These are phyloP conservation scores for Emydoidea blandingii DNA, from an alignment of 2,797 vertebrate species.

Conservation along the genomic window DNA sequence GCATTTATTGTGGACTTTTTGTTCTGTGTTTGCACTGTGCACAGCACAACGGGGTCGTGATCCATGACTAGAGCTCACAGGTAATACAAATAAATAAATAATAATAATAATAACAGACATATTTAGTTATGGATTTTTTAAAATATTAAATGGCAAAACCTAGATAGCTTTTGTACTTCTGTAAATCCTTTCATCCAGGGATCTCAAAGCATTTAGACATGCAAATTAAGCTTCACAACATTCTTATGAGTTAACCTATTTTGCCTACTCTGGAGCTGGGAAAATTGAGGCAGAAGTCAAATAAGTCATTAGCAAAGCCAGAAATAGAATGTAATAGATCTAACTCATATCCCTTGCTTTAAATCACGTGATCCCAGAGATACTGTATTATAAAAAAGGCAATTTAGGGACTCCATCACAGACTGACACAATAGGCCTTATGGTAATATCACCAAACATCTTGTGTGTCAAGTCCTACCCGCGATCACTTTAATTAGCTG, in stretches of 20 bases:
- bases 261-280: neutral
- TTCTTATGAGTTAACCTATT: neutral
- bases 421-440: neutral
- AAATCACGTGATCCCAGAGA: neutral
- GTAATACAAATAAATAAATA: neutral
- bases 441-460: neutral
- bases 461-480: neutral
- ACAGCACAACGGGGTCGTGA: neutral
- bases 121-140: neutral
- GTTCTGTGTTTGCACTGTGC: neutral
- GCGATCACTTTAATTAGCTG: constrained; percentile 47
- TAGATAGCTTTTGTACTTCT: neutral
- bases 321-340: neutral
- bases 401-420: constrained; percentile 8
- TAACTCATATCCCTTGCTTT: neutral
- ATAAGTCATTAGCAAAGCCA: neutral
- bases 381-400: neutral
- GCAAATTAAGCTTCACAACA: neutral
- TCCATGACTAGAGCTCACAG: neutral
- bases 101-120: neutral
- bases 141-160: neutral
- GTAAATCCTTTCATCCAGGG: neutral
- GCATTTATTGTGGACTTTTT: neutral
- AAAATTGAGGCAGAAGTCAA: neutral
- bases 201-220: neutral